These are phyloP conservation scores for Gallinago nigripennis DNA, from an alignment of 2,797 vertebrate genomes.

Conservation along the genomic window DNA sequence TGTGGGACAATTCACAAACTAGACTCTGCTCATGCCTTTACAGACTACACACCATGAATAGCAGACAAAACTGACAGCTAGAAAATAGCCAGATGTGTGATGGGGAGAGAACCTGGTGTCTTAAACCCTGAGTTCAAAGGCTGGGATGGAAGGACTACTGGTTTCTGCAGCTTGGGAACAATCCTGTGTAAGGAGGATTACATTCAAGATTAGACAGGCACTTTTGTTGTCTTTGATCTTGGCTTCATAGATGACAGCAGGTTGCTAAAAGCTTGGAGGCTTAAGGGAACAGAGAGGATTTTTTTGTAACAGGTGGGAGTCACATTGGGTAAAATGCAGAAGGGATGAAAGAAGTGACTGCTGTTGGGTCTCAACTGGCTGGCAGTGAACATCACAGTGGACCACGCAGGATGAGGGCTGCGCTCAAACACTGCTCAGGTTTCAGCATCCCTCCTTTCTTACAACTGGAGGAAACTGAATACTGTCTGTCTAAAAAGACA, in stretches of 20 bases:
- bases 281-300: background rate
- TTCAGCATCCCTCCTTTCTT: background rate
- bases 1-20: background rate
- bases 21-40: background rate
- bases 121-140: background rate
- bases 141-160: rapidly evolving
- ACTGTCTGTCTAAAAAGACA: background rate
- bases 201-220: background rate
- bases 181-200: background rate
- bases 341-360: background rate
- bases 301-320: background rate
- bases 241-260: background rate
- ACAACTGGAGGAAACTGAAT: background rate
- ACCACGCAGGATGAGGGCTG: rapidly evolving
- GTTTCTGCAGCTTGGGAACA: background rate
- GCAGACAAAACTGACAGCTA: background rate
- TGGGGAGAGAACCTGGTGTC: background rate
- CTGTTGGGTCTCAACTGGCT: background rate
- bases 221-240: constrained; percentile 44
- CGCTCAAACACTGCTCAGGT: background rate
- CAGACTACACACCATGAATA: background rate
- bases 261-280: background rate
- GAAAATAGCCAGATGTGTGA: background rate
- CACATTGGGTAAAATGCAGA: background rate
- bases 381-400: rapidly evolving